Evolutionary conservation across 2,888 invertebrate species (phyloP).

Genomic region (Cyclophora albipunctata): DNA sequence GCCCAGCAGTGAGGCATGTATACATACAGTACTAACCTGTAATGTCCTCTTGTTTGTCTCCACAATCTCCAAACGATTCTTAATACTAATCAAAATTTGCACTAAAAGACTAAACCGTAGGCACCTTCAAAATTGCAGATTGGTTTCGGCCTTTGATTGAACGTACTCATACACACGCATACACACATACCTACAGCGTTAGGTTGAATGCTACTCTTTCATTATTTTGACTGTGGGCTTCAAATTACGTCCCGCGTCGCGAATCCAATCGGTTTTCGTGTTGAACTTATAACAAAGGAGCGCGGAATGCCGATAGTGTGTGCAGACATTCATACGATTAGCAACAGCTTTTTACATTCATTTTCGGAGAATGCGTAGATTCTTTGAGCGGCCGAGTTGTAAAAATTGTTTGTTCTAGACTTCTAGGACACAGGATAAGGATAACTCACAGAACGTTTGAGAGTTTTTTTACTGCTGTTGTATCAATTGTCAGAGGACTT

Average conservation of each 20-base stretch:
- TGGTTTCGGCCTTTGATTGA: too few species aligned
- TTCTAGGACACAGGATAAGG: conserved; percentile 5
- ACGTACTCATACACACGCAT: too few species aligned
- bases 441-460: too few species aligned
- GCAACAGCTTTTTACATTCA: conserved; percentile 13
- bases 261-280: conserved; percentile 43
- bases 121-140: too few species aligned
- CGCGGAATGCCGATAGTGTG: conserved; percentile 30
- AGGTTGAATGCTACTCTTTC: not conserved
- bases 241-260: conserved; percentile 31
- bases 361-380: conserved; percentile 17
- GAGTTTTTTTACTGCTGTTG: too few species aligned
- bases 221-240: conserved; percentile 36
- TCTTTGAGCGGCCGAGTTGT: conserved; percentile 14
- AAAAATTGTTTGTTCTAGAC: conserved; percentile 9
- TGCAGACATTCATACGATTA: conserved; percentile 8
- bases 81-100: too few species aligned
- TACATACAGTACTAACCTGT: too few species aligned
- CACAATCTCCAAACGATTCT: too few species aligned
- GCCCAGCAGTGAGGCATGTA: too few species aligned
- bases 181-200: not conserved
- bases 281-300: conserved; percentile 39
- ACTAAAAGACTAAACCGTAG: too few species aligned
- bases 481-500: too few species aligned
- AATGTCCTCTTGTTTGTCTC: too few species aligned